These are phyloP conservation scores for Zaprionus davidi DNA, from an alignment of 1,140 invertebrate genomes.

Conservation along the genomic window DNA sequence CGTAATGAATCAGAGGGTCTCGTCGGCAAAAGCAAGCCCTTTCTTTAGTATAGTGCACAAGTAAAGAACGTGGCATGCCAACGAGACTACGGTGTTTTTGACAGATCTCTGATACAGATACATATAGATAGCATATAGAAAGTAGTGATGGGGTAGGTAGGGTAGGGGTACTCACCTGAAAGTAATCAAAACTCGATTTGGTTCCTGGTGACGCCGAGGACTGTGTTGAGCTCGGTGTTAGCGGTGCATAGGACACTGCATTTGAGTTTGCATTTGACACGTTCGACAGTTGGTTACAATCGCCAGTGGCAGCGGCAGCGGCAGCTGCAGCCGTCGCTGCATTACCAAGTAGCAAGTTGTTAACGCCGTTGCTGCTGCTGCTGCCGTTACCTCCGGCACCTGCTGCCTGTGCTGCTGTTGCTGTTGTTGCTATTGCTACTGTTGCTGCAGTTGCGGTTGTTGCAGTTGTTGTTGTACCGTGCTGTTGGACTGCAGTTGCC, in stretches of 20 bases:
- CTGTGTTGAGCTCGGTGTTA: conserved; percentile 81
- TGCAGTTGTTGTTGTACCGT: conserved; percentile 4
- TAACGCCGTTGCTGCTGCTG: conserved; percentile 65
- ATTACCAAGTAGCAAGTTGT: conserved; percentile 69
- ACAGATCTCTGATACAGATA: no score
- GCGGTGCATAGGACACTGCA: conserved; percentile 67
- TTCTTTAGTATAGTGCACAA: no score
- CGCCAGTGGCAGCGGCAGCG: conserved; percentile 60
- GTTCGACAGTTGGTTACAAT: conserved; percentile 60
- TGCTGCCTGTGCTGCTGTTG: conserved; percentile 41
- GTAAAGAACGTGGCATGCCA: no score
- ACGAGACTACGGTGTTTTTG: no score
- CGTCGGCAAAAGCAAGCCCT: no score
- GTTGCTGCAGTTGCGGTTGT: conserved; percentile 31
- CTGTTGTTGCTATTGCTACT: conserved; percentile 36
- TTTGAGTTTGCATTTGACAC: conserved; percentile 19
- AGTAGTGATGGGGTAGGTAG: not conserved
- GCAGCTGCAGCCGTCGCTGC: conserved; percentile 62
- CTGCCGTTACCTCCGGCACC: conserved; percentile 61
- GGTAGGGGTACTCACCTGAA: conserved; percentile 70
- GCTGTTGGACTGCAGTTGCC: conserved; percentile 40
- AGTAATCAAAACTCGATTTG: conserved; percentile 80
- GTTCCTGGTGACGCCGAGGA: conserved; percentile 81
- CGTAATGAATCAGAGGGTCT: no score
- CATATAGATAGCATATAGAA: no score